phyloP scores from a whole-genome alignment of 1,140 invertebrate genomes.

The Drosophila sucinea region DNA sequence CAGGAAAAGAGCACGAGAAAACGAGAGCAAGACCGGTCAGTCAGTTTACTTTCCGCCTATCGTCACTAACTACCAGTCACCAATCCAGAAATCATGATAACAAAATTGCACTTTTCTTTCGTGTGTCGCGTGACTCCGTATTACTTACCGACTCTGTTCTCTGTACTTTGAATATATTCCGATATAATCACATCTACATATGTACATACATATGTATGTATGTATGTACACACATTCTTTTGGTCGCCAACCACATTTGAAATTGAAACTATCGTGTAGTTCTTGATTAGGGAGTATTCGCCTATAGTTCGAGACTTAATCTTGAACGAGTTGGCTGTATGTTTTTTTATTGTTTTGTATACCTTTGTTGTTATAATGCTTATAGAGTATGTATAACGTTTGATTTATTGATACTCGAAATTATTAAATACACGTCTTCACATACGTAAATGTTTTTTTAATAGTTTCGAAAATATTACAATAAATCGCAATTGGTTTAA shows the following conservation, averaged over 20 bases:
- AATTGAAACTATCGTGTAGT: constrained; percentile 20
- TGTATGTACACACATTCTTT: constrained; percentile 15
- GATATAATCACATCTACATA: constrained; percentile 16
- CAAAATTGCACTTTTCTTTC: constrained; percentile 26
- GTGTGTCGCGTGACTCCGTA: constrained; percentile 55
- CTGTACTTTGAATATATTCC: constrained; percentile 45
- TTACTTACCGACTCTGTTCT: constrained; percentile 27
- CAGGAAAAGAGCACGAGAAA: background rate
- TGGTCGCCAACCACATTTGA: background rate
- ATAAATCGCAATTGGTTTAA: too few species aligned
- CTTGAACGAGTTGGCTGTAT: too few species aligned
- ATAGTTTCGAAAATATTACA: too few species aligned
- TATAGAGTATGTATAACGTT: too few species aligned
- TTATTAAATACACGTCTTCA: too few species aligned
- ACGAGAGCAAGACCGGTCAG: background rate
- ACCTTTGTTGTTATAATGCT: too few species aligned
- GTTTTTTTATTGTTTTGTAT: too few species aligned
- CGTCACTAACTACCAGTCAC: background rate
- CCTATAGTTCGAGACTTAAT: too few species aligned
- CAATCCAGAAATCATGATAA: background rate
- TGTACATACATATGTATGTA: constrained; percentile 10
- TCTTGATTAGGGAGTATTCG: background rate
- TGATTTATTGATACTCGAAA: too few species aligned
- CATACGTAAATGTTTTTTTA: too few species aligned
- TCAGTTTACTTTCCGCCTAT: background rate